These are phyloP conservation scores for Prolemur simus DNA, from an alignment of 2,113 vertebrate species.

Conservation along the genomic window DNA sequence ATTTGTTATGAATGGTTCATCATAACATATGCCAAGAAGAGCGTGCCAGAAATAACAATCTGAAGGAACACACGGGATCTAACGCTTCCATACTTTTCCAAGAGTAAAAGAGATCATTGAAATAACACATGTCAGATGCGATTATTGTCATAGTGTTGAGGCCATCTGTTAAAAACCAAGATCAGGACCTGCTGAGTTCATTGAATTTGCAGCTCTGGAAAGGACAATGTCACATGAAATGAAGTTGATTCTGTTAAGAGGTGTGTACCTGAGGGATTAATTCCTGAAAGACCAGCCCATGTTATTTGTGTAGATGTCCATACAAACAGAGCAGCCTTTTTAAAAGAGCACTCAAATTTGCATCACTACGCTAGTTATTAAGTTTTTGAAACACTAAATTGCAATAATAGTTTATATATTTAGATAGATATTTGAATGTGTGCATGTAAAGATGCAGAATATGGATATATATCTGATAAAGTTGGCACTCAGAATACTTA, in stretches of 20 bases:
- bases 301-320: background rate
- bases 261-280: constrained; percentile 40
- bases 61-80: constrained; percentile 83
- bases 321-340: background rate
- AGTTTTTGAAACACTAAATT: constrained; percentile 47
- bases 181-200: constrained; percentile 84
- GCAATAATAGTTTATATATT: background rate
- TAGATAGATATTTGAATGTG: constrained; percentile 8
- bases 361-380: background rate
- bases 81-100: constrained; percentile 84
- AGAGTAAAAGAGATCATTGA: constrained; percentile 84
- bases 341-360: background rate
- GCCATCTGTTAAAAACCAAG: constrained; percentile 88
- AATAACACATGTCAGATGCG: constrained; percentile 88
- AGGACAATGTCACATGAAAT: constrained; percentile 80
- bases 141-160: constrained; percentile 85
- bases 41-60: constrained; percentile 87
- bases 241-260: constrained; percentile 71
- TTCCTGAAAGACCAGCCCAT: background rate
- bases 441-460: background rate
- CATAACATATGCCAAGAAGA: constrained; percentile 86
- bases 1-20: constrained; percentile 84
- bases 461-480: background rate
- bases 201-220: constrained; percentile 76
- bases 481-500: background rate